phyloP scores from a whole-genome alignment of 2,113 vertebrate genomes.

The Entomyzon cyanotis region DNA sequence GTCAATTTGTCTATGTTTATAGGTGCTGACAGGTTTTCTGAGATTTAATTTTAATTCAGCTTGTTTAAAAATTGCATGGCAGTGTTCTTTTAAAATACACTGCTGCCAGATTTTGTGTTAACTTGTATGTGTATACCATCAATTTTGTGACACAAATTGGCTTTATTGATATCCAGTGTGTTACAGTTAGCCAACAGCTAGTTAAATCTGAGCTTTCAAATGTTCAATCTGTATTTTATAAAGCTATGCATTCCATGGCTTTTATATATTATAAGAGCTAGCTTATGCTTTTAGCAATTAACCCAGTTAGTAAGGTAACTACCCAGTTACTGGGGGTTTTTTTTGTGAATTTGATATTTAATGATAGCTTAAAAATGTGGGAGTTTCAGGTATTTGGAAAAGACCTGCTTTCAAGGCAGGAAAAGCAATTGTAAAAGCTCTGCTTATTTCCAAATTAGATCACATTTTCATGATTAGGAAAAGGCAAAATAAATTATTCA shows the following conservation, averaged over 20 bases:
- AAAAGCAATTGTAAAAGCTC: neutral
- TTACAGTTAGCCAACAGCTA: neutral
- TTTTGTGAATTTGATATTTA: neutral
- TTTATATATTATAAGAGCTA: neutral
- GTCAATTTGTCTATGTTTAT: constrained; percentile 47
- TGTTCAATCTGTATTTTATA: neutral
- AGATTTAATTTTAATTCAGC: constrained; percentile 24
- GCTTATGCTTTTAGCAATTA: neutral
- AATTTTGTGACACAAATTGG: neutral
- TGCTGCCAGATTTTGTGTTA: neutral
- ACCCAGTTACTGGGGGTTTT: too few relatives aligned
- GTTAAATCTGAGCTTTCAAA: neutral
- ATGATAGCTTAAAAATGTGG: neutral
- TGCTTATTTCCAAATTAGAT: neutral
- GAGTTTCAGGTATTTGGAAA: neutral
- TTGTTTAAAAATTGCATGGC: constrained; percentile 10
- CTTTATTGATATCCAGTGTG: neutral
- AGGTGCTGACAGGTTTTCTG: constrained; percentile 27
- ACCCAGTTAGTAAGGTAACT: neutral
- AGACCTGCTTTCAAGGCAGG: neutral
- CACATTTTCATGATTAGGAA: neutral
- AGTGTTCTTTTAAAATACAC: neutral
- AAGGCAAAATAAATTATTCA: neutral
- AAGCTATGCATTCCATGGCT: neutral
- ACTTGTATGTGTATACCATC: neutral